These are phyloP conservation scores for Trachops cirrhosus DNA, from an alignment of 2,797 vertebrate species.

Conservation along the genomic window DNA sequence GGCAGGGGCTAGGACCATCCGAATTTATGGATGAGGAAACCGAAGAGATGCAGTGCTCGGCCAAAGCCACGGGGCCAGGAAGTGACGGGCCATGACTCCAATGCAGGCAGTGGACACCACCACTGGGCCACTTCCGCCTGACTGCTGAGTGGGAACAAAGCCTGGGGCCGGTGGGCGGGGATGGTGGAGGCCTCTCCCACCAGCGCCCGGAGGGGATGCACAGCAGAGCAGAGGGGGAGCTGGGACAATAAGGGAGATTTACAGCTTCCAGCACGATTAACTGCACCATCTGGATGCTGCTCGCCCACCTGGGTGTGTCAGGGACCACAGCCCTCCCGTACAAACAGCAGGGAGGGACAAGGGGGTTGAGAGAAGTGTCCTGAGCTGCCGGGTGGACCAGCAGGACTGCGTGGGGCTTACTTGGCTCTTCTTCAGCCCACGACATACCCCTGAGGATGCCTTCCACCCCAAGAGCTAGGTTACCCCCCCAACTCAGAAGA, in stretches of 20 bases:
- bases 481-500: background rate
- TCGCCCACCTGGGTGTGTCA: constrained; percentile 2
- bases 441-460: background rate
- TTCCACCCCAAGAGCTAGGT: background rate
- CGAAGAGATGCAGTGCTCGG: background rate
- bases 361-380: background rate
- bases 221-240: background rate
- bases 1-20: background rate
- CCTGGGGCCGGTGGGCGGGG: background rate
- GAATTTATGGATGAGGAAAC: background rate
- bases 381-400: background rate
- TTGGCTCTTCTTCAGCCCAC: background rate
- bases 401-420: background rate
- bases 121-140: background rate
- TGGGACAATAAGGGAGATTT: constrained; percentile 69
- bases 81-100: background rate
- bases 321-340: constrained; percentile 37
- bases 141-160: constrained; percentile 26
- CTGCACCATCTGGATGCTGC: constrained; percentile 75
- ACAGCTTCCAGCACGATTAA: constrained; percentile 62
- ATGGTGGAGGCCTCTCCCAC: background rate
- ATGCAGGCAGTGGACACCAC: background rate
- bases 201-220: constrained; percentile 1
- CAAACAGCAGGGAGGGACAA: background rate
- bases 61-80: background rate